Evolutionary conservation across 2,888 invertebrate genomes (phyloP).

Genomic region (Metallyticus violacea): DNA sequence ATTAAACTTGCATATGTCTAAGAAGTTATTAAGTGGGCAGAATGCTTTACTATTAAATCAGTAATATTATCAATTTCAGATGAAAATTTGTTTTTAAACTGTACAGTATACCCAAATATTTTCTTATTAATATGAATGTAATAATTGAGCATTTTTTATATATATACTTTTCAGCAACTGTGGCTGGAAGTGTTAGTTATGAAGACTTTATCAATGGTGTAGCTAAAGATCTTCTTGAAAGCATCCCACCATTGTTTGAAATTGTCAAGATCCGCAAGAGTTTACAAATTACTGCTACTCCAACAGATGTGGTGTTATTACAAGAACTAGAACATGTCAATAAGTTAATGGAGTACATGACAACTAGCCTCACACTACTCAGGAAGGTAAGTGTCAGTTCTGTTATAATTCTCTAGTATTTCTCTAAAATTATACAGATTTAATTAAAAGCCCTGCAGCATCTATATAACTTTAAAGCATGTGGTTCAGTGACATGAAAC

Average conservation of each 20-base stretch:
- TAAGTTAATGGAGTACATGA: constrained; percentile 67
- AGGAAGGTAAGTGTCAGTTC: constrained; percentile 52
- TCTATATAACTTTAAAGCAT: too few relatives aligned
- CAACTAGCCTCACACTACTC: constrained; percentile 65
- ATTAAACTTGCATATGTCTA: too few relatives aligned
- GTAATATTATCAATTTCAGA: too few relatives aligned
- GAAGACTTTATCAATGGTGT: constrained; percentile 82
- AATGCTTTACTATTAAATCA: too few relatives aligned
- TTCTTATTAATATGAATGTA: background rate
- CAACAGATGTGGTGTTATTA: constrained; percentile 80
- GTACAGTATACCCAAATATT: background rate
- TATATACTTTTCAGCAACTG: constrained; percentile 54
- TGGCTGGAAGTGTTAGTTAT: constrained; percentile 70
- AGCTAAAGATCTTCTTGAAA: constrained; percentile 72
- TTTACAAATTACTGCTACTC: constrained; percentile 76
- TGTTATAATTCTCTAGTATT: too few relatives aligned
- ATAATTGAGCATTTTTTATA: constrained; percentile 14
- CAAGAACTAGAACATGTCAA: constrained; percentile 91
- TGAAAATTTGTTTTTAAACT: too few relatives aligned
- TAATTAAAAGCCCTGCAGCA: too few relatives aligned
- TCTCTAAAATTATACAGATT: too few relatives aligned
- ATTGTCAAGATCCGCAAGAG: constrained; percentile 75
- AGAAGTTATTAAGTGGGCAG: too few relatives aligned
- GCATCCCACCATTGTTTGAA: constrained; percentile 75
- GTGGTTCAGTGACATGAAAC: too few relatives aligned